phyloP scores from a whole-genome alignment of 2,113 vertebrate genomes.

The Casuarius casuarius region DNA sequence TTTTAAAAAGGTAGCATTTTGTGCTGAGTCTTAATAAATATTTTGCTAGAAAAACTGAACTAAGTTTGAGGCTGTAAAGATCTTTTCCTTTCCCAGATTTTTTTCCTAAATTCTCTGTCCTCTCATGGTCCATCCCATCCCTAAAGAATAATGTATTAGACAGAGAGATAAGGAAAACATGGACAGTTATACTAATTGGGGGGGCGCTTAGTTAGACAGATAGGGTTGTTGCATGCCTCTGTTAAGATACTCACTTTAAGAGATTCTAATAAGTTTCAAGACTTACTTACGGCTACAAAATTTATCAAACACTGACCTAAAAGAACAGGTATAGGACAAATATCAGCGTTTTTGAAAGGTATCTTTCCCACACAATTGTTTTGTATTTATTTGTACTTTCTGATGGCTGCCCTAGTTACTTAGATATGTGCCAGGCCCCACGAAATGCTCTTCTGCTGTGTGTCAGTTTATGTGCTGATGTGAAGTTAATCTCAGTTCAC shows the following conservation, averaged over 20 bases:
- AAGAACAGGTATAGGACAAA: neutral
- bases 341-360: neutral
- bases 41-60: neutral
- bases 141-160: neutral
- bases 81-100: neutral
- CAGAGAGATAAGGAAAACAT: neutral
- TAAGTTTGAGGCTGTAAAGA: neutral
- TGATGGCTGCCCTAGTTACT: neutral
- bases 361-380: neutral
- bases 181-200: neutral
- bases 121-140: neutral
- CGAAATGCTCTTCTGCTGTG: neutral
- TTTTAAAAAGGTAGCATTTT: neutral
- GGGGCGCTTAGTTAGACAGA: neutral
- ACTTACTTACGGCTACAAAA: neutral
- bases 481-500: constrained; percentile 13
- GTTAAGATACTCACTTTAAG: neutral
- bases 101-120: neutral
- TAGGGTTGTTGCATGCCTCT: neutral
- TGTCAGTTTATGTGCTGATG: neutral
- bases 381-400: neutral
- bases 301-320: neutral
- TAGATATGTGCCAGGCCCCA: neutral
- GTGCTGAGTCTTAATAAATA: constrained; percentile 28
- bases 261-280: neutral